A percentile compares a stretch with the other conserved stretches of the same genome.
Conservation (phyloP, 2,888 invertebrate genomes). For the Bombylius major region DNA sequence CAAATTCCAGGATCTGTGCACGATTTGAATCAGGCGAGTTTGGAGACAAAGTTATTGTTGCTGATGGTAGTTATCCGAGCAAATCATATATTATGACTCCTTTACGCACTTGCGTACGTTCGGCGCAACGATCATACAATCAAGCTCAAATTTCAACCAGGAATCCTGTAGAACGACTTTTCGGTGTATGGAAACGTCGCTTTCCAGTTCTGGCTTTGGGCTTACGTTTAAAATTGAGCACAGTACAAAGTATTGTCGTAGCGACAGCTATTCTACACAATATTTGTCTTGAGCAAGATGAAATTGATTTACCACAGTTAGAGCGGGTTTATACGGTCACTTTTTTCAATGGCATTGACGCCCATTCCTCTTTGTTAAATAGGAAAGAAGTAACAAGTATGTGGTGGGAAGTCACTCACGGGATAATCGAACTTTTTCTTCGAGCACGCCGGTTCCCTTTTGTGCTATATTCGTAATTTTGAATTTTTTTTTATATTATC, state of each 20-base stretch:
- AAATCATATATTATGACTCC: constrained; percentile 9
- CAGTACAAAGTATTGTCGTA: constrained; percentile 7
- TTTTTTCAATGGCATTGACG: no score
- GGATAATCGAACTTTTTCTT: no score
- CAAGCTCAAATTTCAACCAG: constrained; percentile 9
- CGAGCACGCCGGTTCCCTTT: no score
- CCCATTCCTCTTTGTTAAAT: no score
- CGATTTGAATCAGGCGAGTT: constrained; percentile 10
- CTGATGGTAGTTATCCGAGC: constrained; percentile 10
- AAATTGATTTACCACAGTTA: neutral
- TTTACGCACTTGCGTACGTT: neutral
- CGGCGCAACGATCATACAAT: constrained; percentile 2
- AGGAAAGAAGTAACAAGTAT: no score
- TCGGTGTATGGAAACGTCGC: constrained; percentile 10
- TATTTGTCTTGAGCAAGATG: neutral
- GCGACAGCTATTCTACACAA: constrained; percentile 11
- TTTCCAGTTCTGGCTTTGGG: constrained; percentile 9
- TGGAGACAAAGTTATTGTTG: constrained; percentile 8
- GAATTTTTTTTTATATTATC: no score
- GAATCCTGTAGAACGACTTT: constrained; percentile 10
- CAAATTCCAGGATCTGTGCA: constrained; percentile 7
- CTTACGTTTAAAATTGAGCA: constrained; percentile 3
- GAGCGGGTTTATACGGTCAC: no score
- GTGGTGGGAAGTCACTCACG: no score
- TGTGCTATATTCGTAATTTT: no score